Evolutionary conservation across 2,797 vertebrate species (phyloP).

Genomic region (Psittacula echo): DNA sequence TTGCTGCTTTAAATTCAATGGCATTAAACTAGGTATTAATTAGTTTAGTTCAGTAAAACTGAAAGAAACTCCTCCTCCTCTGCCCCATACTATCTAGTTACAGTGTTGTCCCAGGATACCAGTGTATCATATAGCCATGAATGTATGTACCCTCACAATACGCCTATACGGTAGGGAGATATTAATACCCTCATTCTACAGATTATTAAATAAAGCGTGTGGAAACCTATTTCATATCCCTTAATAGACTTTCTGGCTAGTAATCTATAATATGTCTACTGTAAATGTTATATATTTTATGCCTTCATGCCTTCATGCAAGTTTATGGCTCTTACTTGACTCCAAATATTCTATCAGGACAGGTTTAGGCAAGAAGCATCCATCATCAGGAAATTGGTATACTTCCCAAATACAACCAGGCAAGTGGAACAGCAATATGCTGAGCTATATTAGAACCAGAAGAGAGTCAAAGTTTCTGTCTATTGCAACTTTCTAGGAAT

Average conservation of each 20-base stretch:
- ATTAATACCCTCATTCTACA: neutral
- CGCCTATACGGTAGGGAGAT: neutral
- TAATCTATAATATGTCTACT: neutral
- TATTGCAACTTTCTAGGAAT: neutral
- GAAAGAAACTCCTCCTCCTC: neutral
- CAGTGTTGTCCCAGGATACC: neutral
- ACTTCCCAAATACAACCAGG: rapidly evolving
- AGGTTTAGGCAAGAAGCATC: neutral
- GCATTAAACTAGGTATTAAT: neutral
- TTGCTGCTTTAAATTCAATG: neutral
- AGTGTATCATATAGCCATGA: neutral
- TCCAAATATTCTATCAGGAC: neutral
- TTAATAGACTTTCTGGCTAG: conserved; percentile 2
- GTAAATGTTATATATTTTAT: conserved; percentile 1
- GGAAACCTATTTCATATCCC: neutral
- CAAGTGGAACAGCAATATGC: neutral
- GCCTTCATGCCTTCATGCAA: neutral
- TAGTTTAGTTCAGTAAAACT: neutral
- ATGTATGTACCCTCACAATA: neutral
- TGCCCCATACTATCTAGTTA: neutral
- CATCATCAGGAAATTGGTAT: neutral
- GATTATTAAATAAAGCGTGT: neutral
- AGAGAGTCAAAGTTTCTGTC: neutral
- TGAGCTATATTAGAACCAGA: neutral
- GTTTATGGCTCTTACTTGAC: neutral